Conservation (phyloP, 35 echinoderm and acorn worm species). For the Hemicentrotus pulcherrimus region DNA sequence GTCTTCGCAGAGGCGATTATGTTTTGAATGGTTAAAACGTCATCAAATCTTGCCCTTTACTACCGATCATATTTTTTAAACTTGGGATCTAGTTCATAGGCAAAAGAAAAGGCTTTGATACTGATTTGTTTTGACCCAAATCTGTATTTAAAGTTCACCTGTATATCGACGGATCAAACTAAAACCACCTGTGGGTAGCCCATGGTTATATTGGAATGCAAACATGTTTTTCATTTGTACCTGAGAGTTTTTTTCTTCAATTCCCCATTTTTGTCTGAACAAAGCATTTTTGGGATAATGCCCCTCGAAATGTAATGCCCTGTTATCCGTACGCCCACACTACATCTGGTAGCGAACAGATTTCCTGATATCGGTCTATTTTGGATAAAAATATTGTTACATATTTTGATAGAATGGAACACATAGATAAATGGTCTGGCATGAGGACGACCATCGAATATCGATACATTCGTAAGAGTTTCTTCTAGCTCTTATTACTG, state of each 20-base stretch:
- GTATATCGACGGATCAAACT: background rate
- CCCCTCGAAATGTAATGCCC: background rate
- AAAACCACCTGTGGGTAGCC: background rate
- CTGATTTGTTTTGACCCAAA: slow-evolving; percentile 18
- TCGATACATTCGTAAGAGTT: too few species aligned
- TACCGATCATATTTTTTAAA: background rate
- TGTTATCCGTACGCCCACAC: background rate
- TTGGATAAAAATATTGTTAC: background rate
- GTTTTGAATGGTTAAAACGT: slow-evolving; percentile 13
- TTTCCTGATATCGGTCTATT: background rate
- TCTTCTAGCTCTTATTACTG: too few species aligned
- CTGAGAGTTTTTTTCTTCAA: background rate
- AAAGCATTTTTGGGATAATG: background rate
- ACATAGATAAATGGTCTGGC: too few species aligned
- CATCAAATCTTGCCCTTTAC: slow-evolving; percentile 2
- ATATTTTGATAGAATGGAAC: background rate
- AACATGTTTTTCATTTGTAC: background rate
- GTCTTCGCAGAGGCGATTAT: slow-evolving; percentile 1
- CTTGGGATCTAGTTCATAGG: background rate
- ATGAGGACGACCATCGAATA: too few species aligned
- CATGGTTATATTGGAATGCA: background rate
- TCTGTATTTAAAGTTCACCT: slow-evolving; percentile 18
- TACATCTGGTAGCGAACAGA: background rate
- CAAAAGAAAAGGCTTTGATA: background rate
- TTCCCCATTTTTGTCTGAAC: background rate